Evolutionary conservation across 2,113 vertebrate species (phyloP), one percentile per base, ranked within the genome.

Genomic region (Turdus rufiventris): DNA sequence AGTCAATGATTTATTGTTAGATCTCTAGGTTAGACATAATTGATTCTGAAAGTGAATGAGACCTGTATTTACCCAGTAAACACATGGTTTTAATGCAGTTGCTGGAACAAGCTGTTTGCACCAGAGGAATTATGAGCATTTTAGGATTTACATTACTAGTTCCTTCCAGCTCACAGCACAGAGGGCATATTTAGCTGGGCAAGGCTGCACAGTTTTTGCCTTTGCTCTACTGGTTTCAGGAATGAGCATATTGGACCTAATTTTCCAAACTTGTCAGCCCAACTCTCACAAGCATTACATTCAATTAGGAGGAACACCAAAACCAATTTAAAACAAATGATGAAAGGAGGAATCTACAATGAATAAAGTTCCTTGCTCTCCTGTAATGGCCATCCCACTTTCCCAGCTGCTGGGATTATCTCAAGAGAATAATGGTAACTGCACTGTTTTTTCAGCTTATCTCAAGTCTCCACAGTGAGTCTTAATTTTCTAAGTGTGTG

Each of bases 281-380:
- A 93, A 33, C 43, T 86, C 85, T 95, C 93, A 94, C 47, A 93
- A 89, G 71, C 45, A 91, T 89, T 91, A 61, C 58, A 88, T 96
- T 93, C 78, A 95, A 88, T 96, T 96, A 94, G 62, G 53, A 88
- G 67, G 62, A 85, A 80, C 73, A 92, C 54, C 36, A 91, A 94
- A 95, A 50, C 29, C 81, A 91, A 74, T 95, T 91, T 91, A 51
- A 89, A 94, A 78, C 18, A 86, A 77, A 85, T 54, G 26, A 62
- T 18, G 48, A 86, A 88, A 76, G 40, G 17, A 83, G 51, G 42
- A 89, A 66, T 80, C 51, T 40, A 40, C 81, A 83, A 70, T 62
- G 85, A 93, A 82, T 70, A 77, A 91, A 87, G 74, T 79, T 88
- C 18, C 28, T 89, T 79, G 19, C 45, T 89, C 53, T 57, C 66